Evolutionary conservation across 1,140 invertebrate genomes (phyloP), one percentile per base, ranked within the genome.

Genomic region (Mycetomoellerius zeteki): DNA sequence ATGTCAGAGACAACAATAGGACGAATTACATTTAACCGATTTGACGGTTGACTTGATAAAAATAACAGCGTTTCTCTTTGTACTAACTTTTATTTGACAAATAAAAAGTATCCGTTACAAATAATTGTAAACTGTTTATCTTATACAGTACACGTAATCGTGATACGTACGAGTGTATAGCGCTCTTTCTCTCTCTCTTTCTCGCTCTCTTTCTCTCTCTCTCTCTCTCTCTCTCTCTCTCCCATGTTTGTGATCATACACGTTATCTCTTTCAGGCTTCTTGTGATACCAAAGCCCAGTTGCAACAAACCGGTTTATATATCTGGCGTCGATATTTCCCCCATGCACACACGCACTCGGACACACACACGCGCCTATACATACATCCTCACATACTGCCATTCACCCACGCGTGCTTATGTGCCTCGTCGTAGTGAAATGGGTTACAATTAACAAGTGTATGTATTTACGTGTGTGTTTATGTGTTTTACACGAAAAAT

Each of bases 81-180:
- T 94, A 94, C 94, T 94, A 94, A 94, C 84, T 93, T 94, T 94
- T 93, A 94, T 94, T 94, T 92, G 93, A 94, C 93, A 94, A 94
- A 94, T 94, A 94, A 94, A 93, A 94, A 94, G 89, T 92, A 93
- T 94, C 85, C 90, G 89, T 93, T 94, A 94, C 93, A 94, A 94
- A 94, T 94, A 94, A 94, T 93, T 93, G 91, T 94, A 94, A 93
- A 94, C 91, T 93, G 88, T 94, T 93, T 90, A 93, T 93, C 91
- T 92, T 94, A 91, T 91, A 91, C 91, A 90, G 87, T 92, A 93
- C 89, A 91, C 89, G 56, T 72, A 90, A 91, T 88, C 86, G 90
- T 91, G 89, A 94, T 93, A 91, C 89, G 91, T 91, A 89, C 89
- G 88, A 92, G 86, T 90, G 81, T 89, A 71, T 85, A 60, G 78